Conservation (phyloP, 2,113 vertebrate genomes). For the Chaetura pelagica region DNA sequence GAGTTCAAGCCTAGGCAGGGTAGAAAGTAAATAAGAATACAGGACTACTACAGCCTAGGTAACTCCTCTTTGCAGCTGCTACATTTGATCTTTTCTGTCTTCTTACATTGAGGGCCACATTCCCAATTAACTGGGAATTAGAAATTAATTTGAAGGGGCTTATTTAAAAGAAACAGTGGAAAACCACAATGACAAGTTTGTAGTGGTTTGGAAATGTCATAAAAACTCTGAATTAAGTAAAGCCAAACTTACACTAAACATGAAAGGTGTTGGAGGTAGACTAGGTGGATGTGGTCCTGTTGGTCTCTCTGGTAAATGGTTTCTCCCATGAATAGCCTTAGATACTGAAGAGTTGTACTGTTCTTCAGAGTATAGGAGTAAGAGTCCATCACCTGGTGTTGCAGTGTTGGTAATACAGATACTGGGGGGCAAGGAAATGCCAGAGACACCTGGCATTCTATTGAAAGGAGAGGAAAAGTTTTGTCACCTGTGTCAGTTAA, state of each 20-base stretch:
- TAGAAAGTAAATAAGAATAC: constrained; percentile 31
- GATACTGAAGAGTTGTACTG: not conserved
- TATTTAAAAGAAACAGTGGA: not conserved
- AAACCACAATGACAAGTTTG: not conserved
- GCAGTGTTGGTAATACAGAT: not conserved
- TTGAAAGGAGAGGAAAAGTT: not conserved
- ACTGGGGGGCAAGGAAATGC: accelerated
- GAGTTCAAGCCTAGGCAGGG: constrained; percentile 27
- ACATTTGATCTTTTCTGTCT: not conserved
- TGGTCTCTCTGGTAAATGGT: not conserved
- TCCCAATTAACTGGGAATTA: not conserved
- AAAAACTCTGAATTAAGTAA: not conserved
- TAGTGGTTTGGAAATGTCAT: not conserved
- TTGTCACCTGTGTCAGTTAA: not conserved
- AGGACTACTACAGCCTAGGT: not conserved
- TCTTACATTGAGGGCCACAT: not conserved
- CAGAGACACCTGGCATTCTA: not conserved
- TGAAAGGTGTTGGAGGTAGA: not conserved
- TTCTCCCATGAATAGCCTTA: not conserved
- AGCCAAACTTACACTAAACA: not conserved
- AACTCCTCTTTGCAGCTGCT: not conserved
- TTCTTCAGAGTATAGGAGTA: not conserved
- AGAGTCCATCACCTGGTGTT: not conserved
- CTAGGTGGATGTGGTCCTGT: not conserved
- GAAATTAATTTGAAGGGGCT: not conserved